Base-by-base conservation (phyloP, 2,888 invertebrate genomes). In the Choristoneura rosaceana region DNA sequence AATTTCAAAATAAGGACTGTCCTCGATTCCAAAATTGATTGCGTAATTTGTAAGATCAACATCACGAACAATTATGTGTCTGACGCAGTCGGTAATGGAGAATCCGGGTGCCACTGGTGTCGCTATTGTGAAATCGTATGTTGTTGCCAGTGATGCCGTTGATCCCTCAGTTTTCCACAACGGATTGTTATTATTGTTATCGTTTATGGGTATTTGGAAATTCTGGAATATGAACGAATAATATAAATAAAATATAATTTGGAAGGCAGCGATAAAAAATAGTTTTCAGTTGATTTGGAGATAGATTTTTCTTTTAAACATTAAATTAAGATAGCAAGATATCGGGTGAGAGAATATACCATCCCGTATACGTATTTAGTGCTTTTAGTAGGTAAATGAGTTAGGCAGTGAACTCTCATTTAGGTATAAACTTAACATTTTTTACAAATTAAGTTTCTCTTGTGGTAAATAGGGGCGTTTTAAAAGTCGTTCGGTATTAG, bases 151-250 rank as follows among this genome's bases (percentile, higher is more conserved):
- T 1, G 71, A 68, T 3, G 71, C 71, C 15, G 3, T 41, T 8
- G 71, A 63, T 15, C 55, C 70, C 15, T 79, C 60, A 15, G 90
- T 83, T 4, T 68, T 55, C 76, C 95, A 95, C 66, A 65, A 76
- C 3, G 95, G 95, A 0, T 79, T 76, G 75, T 95, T 87, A 74
- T 94, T 95, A 77, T 95, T 95, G 14, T 94, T 94, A 75, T 95
- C 95, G 0, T 25, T 79, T 8, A 95, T 86, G n/a, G 76, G 75
- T 73, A 93, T 81, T 17, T 76, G 59, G 25, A 95, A 83, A 1
- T 82, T 76, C 95, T 95, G 87, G 78, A 91, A 93, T 76, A 63
- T 33, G 10, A 38, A 41, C 12, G 33, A 25, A 25, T 12, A 25
- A 17, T 25, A 25, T 55, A 12, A 55, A 3, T 5, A 47, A 2